Base-by-base conservation (phyloP, 2,797 vertebrate species). In the Sarcoramphus papa region DNA sequence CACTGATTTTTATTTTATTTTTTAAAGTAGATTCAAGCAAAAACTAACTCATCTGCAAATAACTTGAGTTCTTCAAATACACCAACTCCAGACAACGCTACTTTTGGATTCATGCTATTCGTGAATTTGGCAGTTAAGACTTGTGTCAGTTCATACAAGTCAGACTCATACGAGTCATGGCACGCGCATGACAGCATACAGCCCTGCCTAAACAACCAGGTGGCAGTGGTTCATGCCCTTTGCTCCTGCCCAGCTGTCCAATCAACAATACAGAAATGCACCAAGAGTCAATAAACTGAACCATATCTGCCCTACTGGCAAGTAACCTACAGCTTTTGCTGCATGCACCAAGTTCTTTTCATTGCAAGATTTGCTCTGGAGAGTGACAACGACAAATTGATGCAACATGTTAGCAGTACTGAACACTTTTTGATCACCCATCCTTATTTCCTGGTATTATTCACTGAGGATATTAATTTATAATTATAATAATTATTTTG, bases 131-230 rank as follows among this genome's bases (percentile, higher is more conserved):
- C 72, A 76, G 11, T 35, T 43, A 37, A 41, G 51, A 37, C 20
- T 41, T 50, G 17, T 28, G 23, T 27, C 59, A 63, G 78, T 12
- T 69, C 45, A 18, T 1, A 14, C 0, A 2, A 65, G 40, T n/a
- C 59, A 14, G 37, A 37, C 37, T 37, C 37, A 37, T 1, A 14
- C 0, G 3, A 65, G 40, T n/a, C 59, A 14, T 0, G 1, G 25
- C 33, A 48, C 0, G 0, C 0, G 1, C 8, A 30, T 0, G 35
- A 28, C 3, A 6, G 43, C 40, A 48, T 2, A 45, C 10, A 88
- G 16, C 15, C 31, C 37, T 74, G 45, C 16, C 79, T 16, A 15
- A 57, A 59, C 4, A 85, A 35, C 7, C 41, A 56, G 16, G 33
- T 16, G 10, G 35, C 33, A 47, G 37, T 2, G 16, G 47, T 27